Base-by-base conservation (phyloP, 2,888 invertebrate species). In the Sminthurides aquaticus region DNA sequence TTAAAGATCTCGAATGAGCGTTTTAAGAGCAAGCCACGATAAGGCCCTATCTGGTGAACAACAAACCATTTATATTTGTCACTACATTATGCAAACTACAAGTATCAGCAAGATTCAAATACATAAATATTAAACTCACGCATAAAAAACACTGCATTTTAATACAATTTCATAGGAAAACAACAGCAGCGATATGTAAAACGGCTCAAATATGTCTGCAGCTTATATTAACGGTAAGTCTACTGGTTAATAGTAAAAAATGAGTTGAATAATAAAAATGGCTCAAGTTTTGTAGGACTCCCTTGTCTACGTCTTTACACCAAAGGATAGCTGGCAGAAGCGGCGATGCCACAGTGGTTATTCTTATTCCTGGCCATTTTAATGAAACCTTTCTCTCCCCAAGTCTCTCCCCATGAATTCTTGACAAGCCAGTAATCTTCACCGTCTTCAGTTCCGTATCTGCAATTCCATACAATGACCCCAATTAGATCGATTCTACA, bases 361-460 rank as follows among this genome's bases (percentile, higher is more conserved):
- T 77, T 71, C 64, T 73, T 75, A 73, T 81, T 80, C 25, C 81
- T 72, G 3, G 78, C 75, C 78, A 81, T 79, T 68, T 76, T 77
- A 58, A 81, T 77, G 74, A 78, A 80, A 1, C 81, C 81, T 20
- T 76, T 66, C 24, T 77, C 76, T 55, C 81, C 81, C 80, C 80
- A 81, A 1, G 70, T 68, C 2, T 71, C 69, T 3, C 79, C 76
- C 78, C 78, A 81, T 59, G 79, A 79, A 76, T 81, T 81, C 74
- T 82, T 82, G 1, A 82, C 80, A 1, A 82, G 72, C 80, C 81
- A 82, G 74, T 79, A 82, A 64, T 79, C 79, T 48, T 76, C 69
- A 11, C 77, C 77, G 22, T 76, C 71, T 62, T 77, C 77, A 54
- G 77, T 77, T 43, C 81, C 81, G 70, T 81, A 81, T 1, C 81